phyloP scores from a whole-genome alignment of 2,888 invertebrate genomes.

The Apoderus coryli region DNA sequence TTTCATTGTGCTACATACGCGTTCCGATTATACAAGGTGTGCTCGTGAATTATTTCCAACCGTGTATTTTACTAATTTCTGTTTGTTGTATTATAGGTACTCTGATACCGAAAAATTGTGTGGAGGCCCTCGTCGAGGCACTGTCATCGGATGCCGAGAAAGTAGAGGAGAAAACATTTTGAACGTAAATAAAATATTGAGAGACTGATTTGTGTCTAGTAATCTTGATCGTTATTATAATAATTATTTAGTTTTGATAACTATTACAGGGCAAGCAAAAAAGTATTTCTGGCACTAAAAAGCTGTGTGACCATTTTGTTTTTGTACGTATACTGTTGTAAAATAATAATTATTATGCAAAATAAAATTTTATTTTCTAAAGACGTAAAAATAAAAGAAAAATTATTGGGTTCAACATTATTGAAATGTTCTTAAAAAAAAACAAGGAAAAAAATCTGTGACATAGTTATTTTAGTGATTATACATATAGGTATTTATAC shows the following conservation, averaged over 20 bases:
- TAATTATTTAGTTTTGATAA: slow-evolving; percentile 13
- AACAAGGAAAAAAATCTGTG: too few species aligned
- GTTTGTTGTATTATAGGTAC: slow-evolving; percentile 49
- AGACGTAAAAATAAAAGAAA: slow-evolving; percentile 11
- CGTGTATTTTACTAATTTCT: too few species aligned
- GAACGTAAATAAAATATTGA: slow-evolving; percentile 9
- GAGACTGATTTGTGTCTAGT: background rate
- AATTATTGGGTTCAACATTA: background rate
- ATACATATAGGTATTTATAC: too few species aligned
- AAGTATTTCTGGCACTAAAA: slow-evolving; percentile 24
- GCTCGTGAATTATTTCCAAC: too few species aligned
- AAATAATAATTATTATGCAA: slow-evolving; percentile 5
- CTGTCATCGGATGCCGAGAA: slow-evolving; percentile 72
- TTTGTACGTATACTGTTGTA: slow-evolving; percentile 10
- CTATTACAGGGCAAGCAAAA: slow-evolving; percentile 25
- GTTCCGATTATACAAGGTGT: too few species aligned
- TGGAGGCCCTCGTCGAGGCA: slow-evolving; percentile 61
- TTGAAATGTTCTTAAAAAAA: too few species aligned
- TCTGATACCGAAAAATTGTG: slow-evolving; percentile 79
- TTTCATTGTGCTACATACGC: too few species aligned
- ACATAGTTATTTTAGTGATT: too few species aligned
- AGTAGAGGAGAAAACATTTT: slow-evolving; percentile 53
- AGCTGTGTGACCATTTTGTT: slow-evolving; percentile 16
- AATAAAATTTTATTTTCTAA: slow-evolving; percentile 17
- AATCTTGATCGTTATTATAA: background rate